Evolutionary conservation across 2,888 invertebrate species (phyloP).

Genomic region (Alentia gelatinosa): DNA sequence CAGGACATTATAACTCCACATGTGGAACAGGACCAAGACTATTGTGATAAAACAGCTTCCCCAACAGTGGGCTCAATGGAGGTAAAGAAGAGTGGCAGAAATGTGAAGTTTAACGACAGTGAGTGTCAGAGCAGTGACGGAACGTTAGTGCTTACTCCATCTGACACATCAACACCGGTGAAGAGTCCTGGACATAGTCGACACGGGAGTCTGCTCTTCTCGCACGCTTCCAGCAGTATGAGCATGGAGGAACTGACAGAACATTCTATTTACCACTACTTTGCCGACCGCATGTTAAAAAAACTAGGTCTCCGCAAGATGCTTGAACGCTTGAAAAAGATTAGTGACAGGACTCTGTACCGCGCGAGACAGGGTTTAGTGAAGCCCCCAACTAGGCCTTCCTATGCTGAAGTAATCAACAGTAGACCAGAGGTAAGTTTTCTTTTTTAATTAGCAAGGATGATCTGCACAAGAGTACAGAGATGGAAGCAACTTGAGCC

Average conservation of each 20-base stretch:
- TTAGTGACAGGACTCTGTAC: slow-evolving; percentile 78
- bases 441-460: too few species aligned
- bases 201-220: slow-evolving; percentile 64
- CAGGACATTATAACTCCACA: slow-evolving; percentile 22
- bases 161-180: slow-evolving; percentile 67
- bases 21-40: neutral
- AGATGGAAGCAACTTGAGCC: too few species aligned
- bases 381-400: slow-evolving; percentile 59
- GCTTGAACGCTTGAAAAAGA: slow-evolving; percentile 87
- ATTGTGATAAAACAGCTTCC: neutral
- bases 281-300: slow-evolving; percentile 92
- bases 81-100: neutral
- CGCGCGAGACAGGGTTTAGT: slow-evolving; percentile 77
- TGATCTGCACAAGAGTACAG: too few species aligned
- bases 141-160: neutral
- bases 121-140: neutral
- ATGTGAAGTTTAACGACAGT: slow-evolving; percentile 15
- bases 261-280: slow-evolving; percentile 83
- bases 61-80: slow-evolving; percentile 53
- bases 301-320: slow-evolving; percentile 88
- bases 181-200: neutral
- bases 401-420: slow-evolving; percentile 28
- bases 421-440: slow-evolving; percentile 50
- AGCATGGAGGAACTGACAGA: slow-evolving; percentile 73
- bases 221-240: slow-evolving; percentile 73